Evolutionary conservation across 2,113 vertebrate species (phyloP), one percentile per base, ranked within the genome.

Genomic region (Calyptomena viridis): DNA sequence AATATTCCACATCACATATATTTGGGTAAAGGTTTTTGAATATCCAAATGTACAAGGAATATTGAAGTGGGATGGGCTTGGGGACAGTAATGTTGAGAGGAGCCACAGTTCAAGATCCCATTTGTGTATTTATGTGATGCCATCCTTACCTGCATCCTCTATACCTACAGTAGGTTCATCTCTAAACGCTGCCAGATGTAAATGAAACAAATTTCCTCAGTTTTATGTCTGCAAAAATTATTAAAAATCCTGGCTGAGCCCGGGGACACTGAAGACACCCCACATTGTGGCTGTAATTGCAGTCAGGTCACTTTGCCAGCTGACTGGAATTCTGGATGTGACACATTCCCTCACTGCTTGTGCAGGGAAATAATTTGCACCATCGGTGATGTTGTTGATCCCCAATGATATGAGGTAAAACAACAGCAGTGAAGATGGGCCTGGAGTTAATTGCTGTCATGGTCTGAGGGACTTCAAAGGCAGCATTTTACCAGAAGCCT

Each of bases 371-470:
- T 63, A 77, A 96, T 90, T 96, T 90, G 82, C 92, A 94, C 78
- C 75, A 55, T 52, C 59, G 12, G 76, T 37, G 73, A 66, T 60
- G 84, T 10, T 92, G 94, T 78, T 94, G 91, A 84, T 94, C 86
- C 47, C 25, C 37, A 90, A 35, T 19, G 62, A 79, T 56, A 85
- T 68, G 19, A 76, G 84, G 82, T 75, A 63, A 89, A 94, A 91
- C 62, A 92, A 93, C 42, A 95, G 63, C 87, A 96, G 60, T 58
- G 80, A 88, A 82, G 95, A 89, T 55, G 52, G 75, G 77, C 82
- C 94, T 89, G 83, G 60, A 92, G 90, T 95, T 93, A 97, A 95
- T 95, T 91, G 93, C 88, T 97, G 90, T 91, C 86, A 12, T 66
- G 89, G 86, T 92, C 88, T 94, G 71, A 60, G 55, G 73, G 84